phyloP scores from a whole-genome alignment of 2,113 vertebrate species.

The Megaleporinus macrocephalus region DNA sequence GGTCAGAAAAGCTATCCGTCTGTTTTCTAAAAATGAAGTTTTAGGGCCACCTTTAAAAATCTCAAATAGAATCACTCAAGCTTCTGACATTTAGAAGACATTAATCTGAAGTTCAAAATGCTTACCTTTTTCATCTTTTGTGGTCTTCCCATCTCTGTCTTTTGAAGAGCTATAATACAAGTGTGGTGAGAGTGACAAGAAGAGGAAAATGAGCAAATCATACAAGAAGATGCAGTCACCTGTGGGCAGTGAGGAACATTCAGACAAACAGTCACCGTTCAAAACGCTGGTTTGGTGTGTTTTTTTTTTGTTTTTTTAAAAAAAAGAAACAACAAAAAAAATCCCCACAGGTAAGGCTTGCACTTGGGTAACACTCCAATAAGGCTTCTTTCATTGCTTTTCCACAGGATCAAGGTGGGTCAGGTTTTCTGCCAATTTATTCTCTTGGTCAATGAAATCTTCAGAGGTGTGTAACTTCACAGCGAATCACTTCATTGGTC shows the following conservation, averaged over 20 bases:
- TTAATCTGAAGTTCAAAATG: not conserved
- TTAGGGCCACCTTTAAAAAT: no score
- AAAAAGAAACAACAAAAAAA: slow-evolving; percentile 59
- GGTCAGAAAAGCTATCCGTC: no score
- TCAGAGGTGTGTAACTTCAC: slow-evolving; percentile 95
- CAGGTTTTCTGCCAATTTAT: slow-evolving; percentile 96
- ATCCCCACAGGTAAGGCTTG: slow-evolving; percentile 82
- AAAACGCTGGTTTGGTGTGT: slow-evolving; percentile 39
- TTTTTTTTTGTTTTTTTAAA: slow-evolving; percentile 45
- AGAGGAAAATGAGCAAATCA: slow-evolving; percentile 70
- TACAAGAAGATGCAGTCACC: slow-evolving; percentile 48
- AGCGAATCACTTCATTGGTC: slow-evolving; percentile 88
- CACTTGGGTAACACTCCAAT: slow-evolving; percentile 89
- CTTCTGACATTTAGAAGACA: no score
- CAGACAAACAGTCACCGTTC: slow-evolving; percentile 47
- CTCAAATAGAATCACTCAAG: no score
- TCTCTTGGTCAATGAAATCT: slow-evolving; percentile 98
- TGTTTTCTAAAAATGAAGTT: no score
- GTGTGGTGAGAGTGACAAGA: slow-evolving; percentile 84
- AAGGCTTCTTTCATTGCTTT: slow-evolving; percentile 94
- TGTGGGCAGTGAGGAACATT: slow-evolving; percentile 59
- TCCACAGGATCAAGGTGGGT: slow-evolving; percentile 91
- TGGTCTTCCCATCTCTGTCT: slow-evolving; percentile 92
- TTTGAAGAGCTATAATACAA: slow-evolving; percentile 93
- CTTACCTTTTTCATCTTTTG: slow-evolving; percentile 97